Evolutionary conservation across 2,888 invertebrate species (phyloP), one percentile per base, ranked within the genome.

Genomic region (Amblyjoppa fuscipennis): DNA sequence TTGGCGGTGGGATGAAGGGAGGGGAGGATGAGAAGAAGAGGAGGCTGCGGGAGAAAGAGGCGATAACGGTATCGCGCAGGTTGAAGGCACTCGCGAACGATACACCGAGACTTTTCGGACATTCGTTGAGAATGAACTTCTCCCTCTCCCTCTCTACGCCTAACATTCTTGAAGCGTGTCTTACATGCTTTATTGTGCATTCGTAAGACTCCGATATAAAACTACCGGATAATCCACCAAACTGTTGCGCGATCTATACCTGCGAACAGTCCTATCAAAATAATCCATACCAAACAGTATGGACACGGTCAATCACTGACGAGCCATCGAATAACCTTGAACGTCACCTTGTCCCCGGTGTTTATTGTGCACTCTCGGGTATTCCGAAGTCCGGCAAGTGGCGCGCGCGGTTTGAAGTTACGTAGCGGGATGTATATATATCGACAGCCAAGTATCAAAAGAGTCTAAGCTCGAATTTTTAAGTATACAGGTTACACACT

Each of bases 341-440:
- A 83, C 81, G 79, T 90, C 89, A 89, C 88, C 91, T 91, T 89
- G 90, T 70, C 69, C 69, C 80, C 84, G 66, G 69, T 79, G 66
- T 16, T 31, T 74, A 49, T 56, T 25, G 28, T 69, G 90, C 91
- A 91, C 91, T 91, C 91, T 80, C 83, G 56, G 81, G 89, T 83
- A 88, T 90, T 91, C 90, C 84, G 90, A 91, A 90, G 88, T 88
- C 91, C 84, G 76, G 76, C 89, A 90, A 91, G 89, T 88, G 87
- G 69, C 76, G 53, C 61, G 69, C 59, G 56, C 64, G 83, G 61
- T 79, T 71, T 51, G 41, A 82, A 69, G 64, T 69, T 41, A 69
- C 45, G 45, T n/a, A 51, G 31, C 51, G 31, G 7, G 6, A n/a
- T 6, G 16, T 59, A 59, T 59, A 59, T 59, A 59, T 59, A 59